Evolutionary conservation across 2,113 vertebrate species (phyloP).

Genomic region (Sakesphorus luctuosus): DNA sequence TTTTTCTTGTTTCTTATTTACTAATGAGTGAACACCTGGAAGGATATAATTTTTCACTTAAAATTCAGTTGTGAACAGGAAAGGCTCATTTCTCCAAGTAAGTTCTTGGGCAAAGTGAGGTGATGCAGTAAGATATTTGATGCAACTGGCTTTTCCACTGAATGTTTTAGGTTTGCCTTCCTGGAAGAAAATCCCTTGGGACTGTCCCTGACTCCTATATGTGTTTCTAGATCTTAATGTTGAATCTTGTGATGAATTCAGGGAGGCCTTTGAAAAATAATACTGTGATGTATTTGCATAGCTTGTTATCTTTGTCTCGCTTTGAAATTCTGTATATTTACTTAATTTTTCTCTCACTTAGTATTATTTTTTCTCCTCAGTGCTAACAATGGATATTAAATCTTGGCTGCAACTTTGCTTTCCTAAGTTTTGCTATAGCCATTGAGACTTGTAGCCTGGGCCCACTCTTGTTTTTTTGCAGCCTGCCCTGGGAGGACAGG

Average conservation of each 20-base stretch:
- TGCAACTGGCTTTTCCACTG: neutral
- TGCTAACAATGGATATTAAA: neutral
- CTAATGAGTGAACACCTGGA: neutral
- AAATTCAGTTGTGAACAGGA: neutral
- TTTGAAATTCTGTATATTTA: neutral
- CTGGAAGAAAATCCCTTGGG: neutral
- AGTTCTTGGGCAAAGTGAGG: neutral
- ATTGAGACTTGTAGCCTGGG: neutral
- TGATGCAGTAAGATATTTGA: neutral
- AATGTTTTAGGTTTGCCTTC: neutral
- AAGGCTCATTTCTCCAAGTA: neutral
- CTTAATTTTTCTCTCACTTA: neutral
- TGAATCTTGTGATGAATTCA: neutral
- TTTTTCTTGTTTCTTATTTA: neutral
- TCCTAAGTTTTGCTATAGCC: neutral
- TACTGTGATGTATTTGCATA: neutral
- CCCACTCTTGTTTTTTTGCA: neutral
- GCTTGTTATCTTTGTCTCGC: neutral
- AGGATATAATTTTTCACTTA: neutral
- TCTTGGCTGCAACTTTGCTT: neutral
- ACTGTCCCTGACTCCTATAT: neutral
- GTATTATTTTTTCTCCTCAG: neutral
- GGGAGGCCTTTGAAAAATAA: neutral
- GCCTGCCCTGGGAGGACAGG: neutral
- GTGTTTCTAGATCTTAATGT: neutral